A percentile compares a stretch with the other conserved stretches of the same genome.
Evolutionary conservation across 2,888 invertebrate species (phyloP).

Genomic region (Odontocolon sp.): DNA sequence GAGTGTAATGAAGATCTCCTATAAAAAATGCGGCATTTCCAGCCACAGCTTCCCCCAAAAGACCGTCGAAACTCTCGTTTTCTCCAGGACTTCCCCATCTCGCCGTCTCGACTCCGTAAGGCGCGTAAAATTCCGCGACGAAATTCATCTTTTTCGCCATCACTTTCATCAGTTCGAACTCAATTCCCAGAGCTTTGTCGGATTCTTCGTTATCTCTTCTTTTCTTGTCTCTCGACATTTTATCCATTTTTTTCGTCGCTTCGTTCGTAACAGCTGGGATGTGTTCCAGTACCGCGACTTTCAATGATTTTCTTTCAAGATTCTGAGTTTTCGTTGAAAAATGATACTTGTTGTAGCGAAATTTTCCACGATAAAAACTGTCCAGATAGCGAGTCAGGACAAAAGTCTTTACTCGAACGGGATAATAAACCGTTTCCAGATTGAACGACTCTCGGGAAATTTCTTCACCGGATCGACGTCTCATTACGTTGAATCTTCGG

Average conservation of each 20-base stretch:
- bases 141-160: constrained; percentile 88
- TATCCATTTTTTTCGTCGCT: constrained; percentile 71
- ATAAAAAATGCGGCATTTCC: constrained; percentile 88
- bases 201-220: not conserved
- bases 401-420: constrained; percentile 83
- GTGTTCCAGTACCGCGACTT: constrained; percentile 86
- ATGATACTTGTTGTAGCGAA: constrained; percentile 81
- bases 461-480: constrained; percentile 66
- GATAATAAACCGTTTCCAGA: constrained; percentile 88
- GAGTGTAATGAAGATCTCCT: constrained; percentile 90
- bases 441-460: constrained; percentile 84
- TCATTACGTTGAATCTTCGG: constrained; percentile 81
- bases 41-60: constrained; percentile 88
- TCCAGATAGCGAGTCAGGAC: constrained; percentile 85
- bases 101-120: constrained; percentile 83
- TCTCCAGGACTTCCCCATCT: constrained; percentile 86
- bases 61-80: constrained; percentile 87
- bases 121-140: constrained; percentile 85
- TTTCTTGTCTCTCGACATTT: not conserved
- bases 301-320: constrained; percentile 74
- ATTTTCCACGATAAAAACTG: constrained; percentile 86
- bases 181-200: constrained; percentile 82
- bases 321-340: constrained; percentile 78
- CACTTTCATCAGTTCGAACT: constrained; percentile 87
- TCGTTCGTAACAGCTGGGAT: constrained; percentile 84